Evolutionary conservation across 2,797 vertebrate genomes (phyloP), one percentile per base, ranked within the genome.

Genomic region (Cercopithecus hamlyni): DNA sequence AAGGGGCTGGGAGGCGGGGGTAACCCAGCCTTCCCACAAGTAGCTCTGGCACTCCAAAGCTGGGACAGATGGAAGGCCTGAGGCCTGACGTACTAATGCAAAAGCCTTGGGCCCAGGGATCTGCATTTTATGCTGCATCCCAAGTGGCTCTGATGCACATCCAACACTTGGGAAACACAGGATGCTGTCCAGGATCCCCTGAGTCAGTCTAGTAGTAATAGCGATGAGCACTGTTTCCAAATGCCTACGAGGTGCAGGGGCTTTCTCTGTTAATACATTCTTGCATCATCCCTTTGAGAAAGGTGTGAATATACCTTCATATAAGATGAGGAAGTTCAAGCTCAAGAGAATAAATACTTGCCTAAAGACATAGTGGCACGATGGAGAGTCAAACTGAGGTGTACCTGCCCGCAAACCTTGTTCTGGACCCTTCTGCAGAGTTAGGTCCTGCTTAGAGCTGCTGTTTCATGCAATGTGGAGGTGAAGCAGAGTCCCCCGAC

Each of bases 201-300:
- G 0, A 0, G 43, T 84, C 1, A 2, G 30, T 13, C 7, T 26
- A 33, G 22, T 26, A 52, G 33, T 30, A 43, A 12, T 15, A 17
- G 12, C 19, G 55, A 64, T 20, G 57, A 45, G n/a, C 5, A 20
- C 41, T 30, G 4, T 55, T 55, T 55, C 22, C 10, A 39, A 88
- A 36, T 33, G 48, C 27, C 45, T 19, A 2, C 72, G 52, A 4
- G 72, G 36, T 9, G 43, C 73, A 12, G 36, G 39, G 48, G 27
- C 79, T 91, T 91, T 45, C 30, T 45, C 22, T 79, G 57, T n/a
- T n/a, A 61, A 27, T 41, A 24, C 39, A n/a, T 41, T 89, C 76
- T 84, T 30, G 5, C 4, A 27, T 9, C 30, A 9, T 26, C 36
- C 52, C 58, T 83, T 41, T 20, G 30, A 86, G 77, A 67, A 43